These are phyloP conservation scores for Eurystomus gularis DNA, from an alignment of 2,113 vertebrate genomes.

Conservation along the genomic window DNA sequence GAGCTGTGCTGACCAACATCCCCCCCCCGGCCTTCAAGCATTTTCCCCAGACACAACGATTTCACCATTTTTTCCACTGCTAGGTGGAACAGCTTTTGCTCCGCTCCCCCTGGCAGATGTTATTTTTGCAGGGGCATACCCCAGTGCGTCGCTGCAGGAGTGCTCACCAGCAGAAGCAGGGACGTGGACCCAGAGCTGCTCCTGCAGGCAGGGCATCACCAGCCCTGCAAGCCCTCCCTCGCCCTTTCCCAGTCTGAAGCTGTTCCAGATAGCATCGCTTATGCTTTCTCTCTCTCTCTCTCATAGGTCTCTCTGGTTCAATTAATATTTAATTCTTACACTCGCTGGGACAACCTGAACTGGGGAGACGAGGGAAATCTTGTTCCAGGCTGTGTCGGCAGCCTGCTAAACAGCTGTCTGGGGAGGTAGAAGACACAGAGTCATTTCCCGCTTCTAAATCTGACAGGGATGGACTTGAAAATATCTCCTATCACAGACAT, in stretches of 20 bases:
- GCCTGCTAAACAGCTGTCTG: neutral
- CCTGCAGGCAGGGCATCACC: neutral
- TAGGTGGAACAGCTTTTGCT: neutral
- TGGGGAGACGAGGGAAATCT: neutral
- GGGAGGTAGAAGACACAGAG: neutral
- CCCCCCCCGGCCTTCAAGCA: neutral
- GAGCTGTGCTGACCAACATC: neutral
- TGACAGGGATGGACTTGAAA: neutral
- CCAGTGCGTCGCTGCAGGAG: neutral
- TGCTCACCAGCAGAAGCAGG: neutral
- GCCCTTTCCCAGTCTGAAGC: neutral
- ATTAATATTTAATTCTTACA: constrained; percentile 43
- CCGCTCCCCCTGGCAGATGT: fast-evolving
- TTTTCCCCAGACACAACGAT: neutral
- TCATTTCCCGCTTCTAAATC: neutral
- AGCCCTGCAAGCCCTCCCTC: fast-evolving
- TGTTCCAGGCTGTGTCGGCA: neutral
- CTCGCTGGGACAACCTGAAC: neutral
- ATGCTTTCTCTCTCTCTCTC: neutral
- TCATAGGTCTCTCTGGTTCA: neutral
- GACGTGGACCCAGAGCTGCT: neutral
- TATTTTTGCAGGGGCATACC: neutral
- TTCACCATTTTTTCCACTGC: neutral
- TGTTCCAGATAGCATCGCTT: neutral
- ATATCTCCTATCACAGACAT: neutral